phyloP scores from a whole-genome alignment of 2,888 invertebrate genomes.

The Hermaeophaga mercurialis region DNA sequence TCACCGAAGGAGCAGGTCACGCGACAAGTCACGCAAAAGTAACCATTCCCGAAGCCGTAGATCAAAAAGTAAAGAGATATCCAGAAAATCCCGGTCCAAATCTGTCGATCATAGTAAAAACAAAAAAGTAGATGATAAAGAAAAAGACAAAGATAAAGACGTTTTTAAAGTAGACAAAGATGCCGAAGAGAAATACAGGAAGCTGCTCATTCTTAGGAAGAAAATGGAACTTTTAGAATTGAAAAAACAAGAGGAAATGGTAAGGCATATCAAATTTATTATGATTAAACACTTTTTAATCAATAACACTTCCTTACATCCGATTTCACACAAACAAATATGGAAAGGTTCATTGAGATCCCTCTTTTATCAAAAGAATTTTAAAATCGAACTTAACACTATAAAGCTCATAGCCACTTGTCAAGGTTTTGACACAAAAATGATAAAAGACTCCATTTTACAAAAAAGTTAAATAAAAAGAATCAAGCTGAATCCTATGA shows the following conservation, averaged over 20 bases:
- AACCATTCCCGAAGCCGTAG: slow-evolving; percentile 22
- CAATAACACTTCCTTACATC: too few relatives aligned
- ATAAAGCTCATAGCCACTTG: too few relatives aligned
- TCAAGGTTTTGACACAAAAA: too few relatives aligned
- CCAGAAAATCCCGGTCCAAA: slow-evolving; percentile 39
- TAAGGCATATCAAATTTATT: not conserved
- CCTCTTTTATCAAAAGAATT: too few relatives aligned
- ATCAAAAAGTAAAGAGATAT: slow-evolving; percentile 34
- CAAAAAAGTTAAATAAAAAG: too few relatives aligned
- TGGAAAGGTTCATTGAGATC: too few relatives aligned
- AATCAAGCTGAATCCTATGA: too few relatives aligned
- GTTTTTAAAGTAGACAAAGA: slow-evolving; percentile 46
- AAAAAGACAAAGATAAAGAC: slow-evolving; percentile 36
- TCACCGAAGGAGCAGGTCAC: slow-evolving; percentile 46
- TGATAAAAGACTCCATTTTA: too few relatives aligned
- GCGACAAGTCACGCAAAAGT: slow-evolving; percentile 41
- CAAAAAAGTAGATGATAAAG: slow-evolving; percentile 30
- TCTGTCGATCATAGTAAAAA: slow-evolving; percentile 23
- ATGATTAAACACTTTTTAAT: not conserved
- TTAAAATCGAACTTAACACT: too few relatives aligned
- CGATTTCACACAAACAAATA: too few relatives aligned
- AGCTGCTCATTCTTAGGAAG: slow-evolving; percentile 62
- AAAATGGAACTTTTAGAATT: slow-evolving; percentile 66
- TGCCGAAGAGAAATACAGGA: slow-evolving; percentile 51
- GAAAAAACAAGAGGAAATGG: slow-evolving; percentile 60